phyloP scores from a whole-genome alignment of 2,113 vertebrate genomes.

The Crotophaga sulcirostris region DNA sequence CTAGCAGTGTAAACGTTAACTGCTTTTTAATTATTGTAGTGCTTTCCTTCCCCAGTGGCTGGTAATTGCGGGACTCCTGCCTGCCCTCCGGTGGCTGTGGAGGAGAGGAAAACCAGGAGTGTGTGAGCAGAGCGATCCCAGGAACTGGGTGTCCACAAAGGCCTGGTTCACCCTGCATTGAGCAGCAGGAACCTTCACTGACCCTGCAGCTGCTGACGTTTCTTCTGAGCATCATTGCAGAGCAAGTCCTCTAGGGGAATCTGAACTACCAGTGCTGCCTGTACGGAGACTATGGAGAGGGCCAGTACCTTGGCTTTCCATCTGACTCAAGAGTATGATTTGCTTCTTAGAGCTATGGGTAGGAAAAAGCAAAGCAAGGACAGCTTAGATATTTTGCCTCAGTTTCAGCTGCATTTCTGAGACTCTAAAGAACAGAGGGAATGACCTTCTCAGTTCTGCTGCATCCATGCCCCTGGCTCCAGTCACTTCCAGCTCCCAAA shows the following conservation, averaged over 20 bases:
- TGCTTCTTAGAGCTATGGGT: background rate
- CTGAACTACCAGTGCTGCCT: background rate
- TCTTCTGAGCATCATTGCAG: background rate
- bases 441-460: background rate
- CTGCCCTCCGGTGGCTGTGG: background rate
- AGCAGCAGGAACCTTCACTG: background rate
- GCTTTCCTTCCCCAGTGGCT: background rate
- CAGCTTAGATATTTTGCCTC: background rate
- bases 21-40: conserved; percentile 36
- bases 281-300: background rate
- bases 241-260: background rate
- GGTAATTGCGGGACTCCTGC: background rate
- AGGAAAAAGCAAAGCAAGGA: background rate
- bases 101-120: background rate
- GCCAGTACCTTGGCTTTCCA: background rate
- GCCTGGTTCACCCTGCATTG: background rate
- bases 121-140: background rate
- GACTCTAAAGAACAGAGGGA: background rate
- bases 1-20: conserved; percentile 1
- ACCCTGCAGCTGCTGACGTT: background rate
- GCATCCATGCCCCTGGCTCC: background rate
- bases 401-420: background rate
- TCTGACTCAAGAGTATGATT: background rate
- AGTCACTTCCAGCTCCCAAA: background rate
- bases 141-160: background rate